Conservation (phyloP, 2,113 vertebrate genomes). For the Thinocorus orbignyianus region DNA sequence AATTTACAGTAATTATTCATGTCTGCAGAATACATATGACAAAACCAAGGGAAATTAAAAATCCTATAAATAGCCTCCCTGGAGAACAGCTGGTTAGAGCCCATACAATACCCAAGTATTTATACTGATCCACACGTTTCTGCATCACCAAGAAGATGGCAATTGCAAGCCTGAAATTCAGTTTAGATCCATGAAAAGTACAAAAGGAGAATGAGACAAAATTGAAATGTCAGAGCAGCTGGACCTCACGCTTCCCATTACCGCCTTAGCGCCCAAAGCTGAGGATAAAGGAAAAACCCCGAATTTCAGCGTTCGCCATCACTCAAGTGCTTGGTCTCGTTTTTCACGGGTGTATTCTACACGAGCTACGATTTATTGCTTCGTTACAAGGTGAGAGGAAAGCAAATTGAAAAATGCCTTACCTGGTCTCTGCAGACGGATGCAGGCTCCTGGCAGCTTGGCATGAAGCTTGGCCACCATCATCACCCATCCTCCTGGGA, state of each 20-base stretch:
- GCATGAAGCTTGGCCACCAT: not conserved
- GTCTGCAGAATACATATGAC: not conserved
- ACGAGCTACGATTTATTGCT: not conserved
- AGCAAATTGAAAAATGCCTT: not conserved
- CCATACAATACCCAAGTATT: not conserved
- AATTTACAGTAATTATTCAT: constrained; percentile 40
- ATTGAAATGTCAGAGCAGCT: constrained; percentile 3
- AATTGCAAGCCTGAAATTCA: constrained; percentile 22
- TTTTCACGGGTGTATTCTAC: not conserved
- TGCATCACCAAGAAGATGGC: not conserved
- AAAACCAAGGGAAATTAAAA: constrained; percentile 3
- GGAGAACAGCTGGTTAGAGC: constrained; percentile 5
- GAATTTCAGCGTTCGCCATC: not conserved
- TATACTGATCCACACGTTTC: not conserved
- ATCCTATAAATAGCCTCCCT: not conserved
- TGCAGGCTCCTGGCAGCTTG: not conserved
- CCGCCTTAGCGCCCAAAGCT: not conserved
- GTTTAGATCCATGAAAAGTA: not conserved
- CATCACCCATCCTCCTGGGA: not conserved
- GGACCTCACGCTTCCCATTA: not conserved
- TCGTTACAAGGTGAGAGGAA: not conserved
- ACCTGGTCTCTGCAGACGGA: not conserved
- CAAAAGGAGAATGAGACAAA: not conserved
- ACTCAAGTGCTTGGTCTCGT: not conserved
- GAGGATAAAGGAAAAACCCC: not conserved